phyloP scores from a whole-genome alignment of 1,140 invertebrate genomes.

The Formica selysi region DNA sequence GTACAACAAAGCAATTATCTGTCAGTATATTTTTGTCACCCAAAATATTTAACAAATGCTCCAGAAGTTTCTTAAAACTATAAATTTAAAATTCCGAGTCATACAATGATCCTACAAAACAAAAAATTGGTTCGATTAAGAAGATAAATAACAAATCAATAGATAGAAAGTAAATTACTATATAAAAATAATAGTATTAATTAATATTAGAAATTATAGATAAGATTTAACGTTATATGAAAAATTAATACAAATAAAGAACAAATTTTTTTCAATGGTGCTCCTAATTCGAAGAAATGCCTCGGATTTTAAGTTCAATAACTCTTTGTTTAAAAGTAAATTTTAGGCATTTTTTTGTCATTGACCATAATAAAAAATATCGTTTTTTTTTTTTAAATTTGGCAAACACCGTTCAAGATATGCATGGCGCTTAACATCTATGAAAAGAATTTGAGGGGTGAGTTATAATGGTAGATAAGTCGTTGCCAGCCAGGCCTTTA shows the following conservation, averaged over 20 bases:
- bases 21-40: not conserved
- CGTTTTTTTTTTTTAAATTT: constrained; percentile 53
- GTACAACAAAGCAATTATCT: not conserved
- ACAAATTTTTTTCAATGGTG: not conserved
- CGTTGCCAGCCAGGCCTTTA: constrained; percentile 78
- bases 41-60: not conserved
- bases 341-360: not conserved
- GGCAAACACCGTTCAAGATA: not conserved
- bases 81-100: not conserved
- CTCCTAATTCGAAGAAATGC: not conserved
- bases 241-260: constrained; percentile 26
- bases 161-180: not conserved
- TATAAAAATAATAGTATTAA: not conserved
- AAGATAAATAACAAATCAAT: not conserved
- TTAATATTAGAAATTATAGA: too few species aligned
- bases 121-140: not conserved
- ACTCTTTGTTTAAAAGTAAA: not conserved
- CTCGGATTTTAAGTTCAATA: not conserved
- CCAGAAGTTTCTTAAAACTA: not conserved
- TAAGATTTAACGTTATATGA: not conserved
- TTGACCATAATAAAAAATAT: constrained; percentile 13
- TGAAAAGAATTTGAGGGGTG: constrained; percentile 67
- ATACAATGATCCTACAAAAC: not conserved
- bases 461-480: constrained; percentile 69
- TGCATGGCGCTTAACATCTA: constrained; percentile 38